Percentiles rank a stretch among this genome's conserved stretches.
phyloP scores from a whole-genome alignment of 2,113 vertebrate genomes.

The Podocnemis expansa region DNA sequence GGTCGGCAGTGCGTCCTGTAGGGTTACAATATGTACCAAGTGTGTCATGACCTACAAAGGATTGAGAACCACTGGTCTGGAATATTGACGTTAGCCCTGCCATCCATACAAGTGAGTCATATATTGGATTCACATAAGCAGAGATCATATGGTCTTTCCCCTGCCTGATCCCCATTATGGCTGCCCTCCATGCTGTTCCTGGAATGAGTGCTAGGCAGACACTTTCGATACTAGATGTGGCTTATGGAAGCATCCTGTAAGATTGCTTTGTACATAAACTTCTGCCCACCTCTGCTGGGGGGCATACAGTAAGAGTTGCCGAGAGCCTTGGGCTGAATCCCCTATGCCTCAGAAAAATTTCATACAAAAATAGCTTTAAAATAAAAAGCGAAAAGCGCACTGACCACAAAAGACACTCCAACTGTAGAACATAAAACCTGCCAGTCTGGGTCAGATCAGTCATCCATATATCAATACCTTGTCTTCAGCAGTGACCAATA shows the following conservation, averaged over 20 bases:
- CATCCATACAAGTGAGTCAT: not conserved
- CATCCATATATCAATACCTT: not conserved
- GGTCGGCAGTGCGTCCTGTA: too few relatives aligned
- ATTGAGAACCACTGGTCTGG: too few relatives aligned
- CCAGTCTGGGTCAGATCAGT: not conserved
- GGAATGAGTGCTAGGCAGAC: not conserved
- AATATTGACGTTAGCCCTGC: not conserved
- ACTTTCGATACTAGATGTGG: not conserved
- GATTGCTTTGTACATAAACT: not conserved
- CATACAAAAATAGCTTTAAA: not conserved
- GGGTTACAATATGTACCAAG: too few relatives aligned
- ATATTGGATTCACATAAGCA: fast-evolving
- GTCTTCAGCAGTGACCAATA: not conserved
- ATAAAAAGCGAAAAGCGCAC: not conserved
- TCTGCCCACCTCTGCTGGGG: not conserved
- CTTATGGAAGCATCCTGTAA: not conserved
- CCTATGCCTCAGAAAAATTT: not conserved
- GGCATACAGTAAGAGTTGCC: not conserved
- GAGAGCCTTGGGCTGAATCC: not conserved
- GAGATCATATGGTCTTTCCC: not conserved
- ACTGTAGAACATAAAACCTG: not conserved
- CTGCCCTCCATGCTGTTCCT: not conserved
- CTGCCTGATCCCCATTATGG: not conserved
- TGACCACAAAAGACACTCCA: not conserved
- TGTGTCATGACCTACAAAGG: too few relatives aligned